A percentile compares a stretch with the other conserved stretches of the same genome.
These are phyloP conservation scores for Oxyura jamaicensis DNA, from an alignment of 2,113 vertebrate species.

Conservation along the genomic window DNA sequence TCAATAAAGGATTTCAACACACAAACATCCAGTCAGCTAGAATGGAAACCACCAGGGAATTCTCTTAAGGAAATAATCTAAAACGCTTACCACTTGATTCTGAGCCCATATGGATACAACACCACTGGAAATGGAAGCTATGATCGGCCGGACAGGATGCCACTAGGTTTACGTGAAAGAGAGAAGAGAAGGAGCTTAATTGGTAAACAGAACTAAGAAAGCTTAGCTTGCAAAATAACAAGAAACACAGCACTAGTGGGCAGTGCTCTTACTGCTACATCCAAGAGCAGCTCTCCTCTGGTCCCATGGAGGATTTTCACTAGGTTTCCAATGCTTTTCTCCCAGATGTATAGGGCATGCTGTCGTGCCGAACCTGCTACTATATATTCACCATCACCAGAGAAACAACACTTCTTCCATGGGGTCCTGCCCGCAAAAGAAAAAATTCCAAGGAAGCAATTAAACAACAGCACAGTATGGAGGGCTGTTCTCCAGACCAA, in stretches of 20 bases:
- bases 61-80: not conserved
- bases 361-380: constrained; percentile 95
- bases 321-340: constrained; percentile 98
- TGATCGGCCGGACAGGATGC: constrained; percentile 97
- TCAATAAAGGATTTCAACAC: not conserved
- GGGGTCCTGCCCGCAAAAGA: constrained; percentile 83
- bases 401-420: constrained; percentile 99
- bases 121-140: constrained; percentile 96
- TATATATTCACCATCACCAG: constrained; percentile 96
- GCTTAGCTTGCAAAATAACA: not conserved
- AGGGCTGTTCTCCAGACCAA: not conserved
- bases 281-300: constrained; percentile 92
- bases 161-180: constrained; percentile 79
- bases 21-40: not conserved
- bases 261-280: constrained; percentile 88
- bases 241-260: fast-evolving
- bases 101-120: constrained; percentile 99
- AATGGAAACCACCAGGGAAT: not conserved
- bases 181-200: not conserved
- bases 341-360: constrained; percentile 98
- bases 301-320: constrained; percentile 98
- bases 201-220: not conserved
- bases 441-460: not conserved
- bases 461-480: not conserved
- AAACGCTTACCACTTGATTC: constrained; percentile 93